These are phyloP conservation scores for Sycon ciliatum DNA, from an alignment of 37 sponge, comb jelly and placozoan species.

Conservation along the genomic window DNA sequence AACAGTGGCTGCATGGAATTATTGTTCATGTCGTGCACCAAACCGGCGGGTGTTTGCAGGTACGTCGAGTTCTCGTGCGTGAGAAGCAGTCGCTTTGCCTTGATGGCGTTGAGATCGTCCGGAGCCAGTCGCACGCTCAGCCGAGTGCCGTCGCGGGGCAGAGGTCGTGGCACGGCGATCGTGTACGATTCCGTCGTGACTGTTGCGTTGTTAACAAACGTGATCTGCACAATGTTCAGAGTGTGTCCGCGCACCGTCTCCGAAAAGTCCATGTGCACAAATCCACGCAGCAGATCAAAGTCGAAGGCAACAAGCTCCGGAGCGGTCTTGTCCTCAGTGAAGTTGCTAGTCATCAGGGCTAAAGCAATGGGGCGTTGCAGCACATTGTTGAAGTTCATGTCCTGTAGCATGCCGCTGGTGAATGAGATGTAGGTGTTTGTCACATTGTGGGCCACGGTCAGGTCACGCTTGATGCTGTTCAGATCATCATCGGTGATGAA, in stretches of 20 bases:
- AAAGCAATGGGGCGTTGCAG: background rate
- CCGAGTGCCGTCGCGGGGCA: slow-evolving; percentile 12
- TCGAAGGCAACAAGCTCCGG: slow-evolving; percentile 51
- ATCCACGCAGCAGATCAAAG: slow-evolving; percentile 49
- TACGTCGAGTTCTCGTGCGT: slow-evolving; percentile 41
- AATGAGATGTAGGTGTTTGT: slow-evolving; percentile 44
- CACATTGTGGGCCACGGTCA: slow-evolving; percentile 25
- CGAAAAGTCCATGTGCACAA: slow-evolving; percentile 56
- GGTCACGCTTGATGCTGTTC: slow-evolving; percentile 49
- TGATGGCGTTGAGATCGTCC: slow-evolving; percentile 54
- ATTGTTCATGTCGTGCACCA: slow-evolving; percentile 68
- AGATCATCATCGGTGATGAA: slow-evolving; percentile 43
- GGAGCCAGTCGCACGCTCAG: background rate
- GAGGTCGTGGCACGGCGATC: too few species aligned
- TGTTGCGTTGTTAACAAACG: slow-evolving; percentile 21
- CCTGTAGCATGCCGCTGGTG: background rate
- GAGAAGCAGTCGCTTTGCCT: slow-evolving; percentile 43
- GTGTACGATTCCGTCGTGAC: slow-evolving; percentile 3
- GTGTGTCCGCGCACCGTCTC: slow-evolving; percentile 84
- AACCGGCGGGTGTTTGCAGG: slow-evolving; percentile 66
- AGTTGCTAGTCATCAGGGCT: background rate
- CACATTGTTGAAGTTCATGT: background rate
- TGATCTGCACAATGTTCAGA: slow-evolving; percentile 50
- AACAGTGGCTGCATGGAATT: slow-evolving; percentile 64
- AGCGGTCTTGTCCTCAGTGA: slow-evolving; percentile 38